These are phyloP conservation scores for Saturnia pavonia DNA, from an alignment of 2,888 invertebrate species.

Conservation along the genomic window DNA sequence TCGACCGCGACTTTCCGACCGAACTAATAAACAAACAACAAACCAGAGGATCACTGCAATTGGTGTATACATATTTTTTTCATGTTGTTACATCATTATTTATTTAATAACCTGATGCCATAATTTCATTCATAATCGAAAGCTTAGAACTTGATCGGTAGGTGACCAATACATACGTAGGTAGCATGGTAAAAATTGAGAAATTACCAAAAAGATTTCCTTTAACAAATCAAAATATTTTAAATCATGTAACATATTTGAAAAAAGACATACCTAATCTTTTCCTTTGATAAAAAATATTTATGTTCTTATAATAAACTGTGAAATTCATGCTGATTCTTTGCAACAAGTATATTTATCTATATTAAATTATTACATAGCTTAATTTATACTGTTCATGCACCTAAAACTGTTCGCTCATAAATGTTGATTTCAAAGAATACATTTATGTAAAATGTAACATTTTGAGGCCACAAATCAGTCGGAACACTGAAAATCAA, in stretches of 20 bases:
- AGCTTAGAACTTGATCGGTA: background rate
- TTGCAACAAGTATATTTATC: background rate
- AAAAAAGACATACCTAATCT: background rate
- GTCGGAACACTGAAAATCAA: background rate
- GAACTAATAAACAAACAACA: background rate
- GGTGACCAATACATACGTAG: background rate
- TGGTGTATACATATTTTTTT: background rate
- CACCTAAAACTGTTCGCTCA: background rate
- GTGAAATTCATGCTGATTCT: background rate
- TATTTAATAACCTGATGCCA: background rate
- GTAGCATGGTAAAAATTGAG: background rate
- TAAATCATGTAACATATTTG: background rate
- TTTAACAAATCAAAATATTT: background rate
- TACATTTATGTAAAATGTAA: background rate
- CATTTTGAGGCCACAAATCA: conserved; percentile 1
- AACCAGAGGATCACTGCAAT: background rate
- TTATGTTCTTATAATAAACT: background rate
- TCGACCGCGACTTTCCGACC: conserved; percentile 18
- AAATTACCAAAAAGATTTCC: background rate
- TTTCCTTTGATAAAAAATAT: background rate
- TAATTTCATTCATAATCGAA: background rate
- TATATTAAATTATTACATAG: background rate
- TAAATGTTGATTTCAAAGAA: background rate
- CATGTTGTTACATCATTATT: background rate
- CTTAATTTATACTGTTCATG: background rate